Base-by-base conservation (phyloP, 1,140 invertebrate species). In the Drosophila kurseongensis region DNA sequence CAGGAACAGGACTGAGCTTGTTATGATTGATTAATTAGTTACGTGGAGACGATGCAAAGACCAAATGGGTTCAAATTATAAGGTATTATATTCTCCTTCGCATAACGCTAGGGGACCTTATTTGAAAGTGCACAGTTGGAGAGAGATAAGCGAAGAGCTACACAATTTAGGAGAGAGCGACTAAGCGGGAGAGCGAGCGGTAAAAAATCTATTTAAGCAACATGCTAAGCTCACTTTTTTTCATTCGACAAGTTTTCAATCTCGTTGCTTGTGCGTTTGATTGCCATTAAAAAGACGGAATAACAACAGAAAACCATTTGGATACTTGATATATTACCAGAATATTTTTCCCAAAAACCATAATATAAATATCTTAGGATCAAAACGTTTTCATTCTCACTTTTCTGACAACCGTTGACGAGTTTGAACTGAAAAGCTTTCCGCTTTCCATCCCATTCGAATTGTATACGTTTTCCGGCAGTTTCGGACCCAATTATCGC, bases 401-500 rank as follows among this genome's bases (percentile, higher is more conserved):
- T 6, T 18, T 12, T 16, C 27, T 41, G 14, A 59, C 59, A 41
- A 18, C 1, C 16, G 4, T 32, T 29, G 50, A 40, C 57, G 51
- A 40, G 23, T 54, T 60, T 18, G 8, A 4, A 10, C n/a, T 27
- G 3, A 57, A 58, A 58, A 18, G 18, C 13, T 59, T 27, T 41
- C 14, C 29, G 36, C 12, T 51, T 18, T 2, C 45, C 18, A 10
- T 48, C 9, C 29, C 35, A 14, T 62, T 35, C 40, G 48, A 38
- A 78, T 48, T 60, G 69, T 41, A 42, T 9, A 27, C 36, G 44
- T 47, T 78, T 82, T 75, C 68, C 75, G 69, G 69, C 40, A 65
- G 47, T 86, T 86, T 81, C 68, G 58, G 69, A 66, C 61, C 50
- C 78, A 80, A 35, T 65, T 65, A 74, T 40, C 27, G 40, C 72